phyloP scores from a whole-genome alignment of 2,113 vertebrate species.

The Apeltes quadracus region DNA sequence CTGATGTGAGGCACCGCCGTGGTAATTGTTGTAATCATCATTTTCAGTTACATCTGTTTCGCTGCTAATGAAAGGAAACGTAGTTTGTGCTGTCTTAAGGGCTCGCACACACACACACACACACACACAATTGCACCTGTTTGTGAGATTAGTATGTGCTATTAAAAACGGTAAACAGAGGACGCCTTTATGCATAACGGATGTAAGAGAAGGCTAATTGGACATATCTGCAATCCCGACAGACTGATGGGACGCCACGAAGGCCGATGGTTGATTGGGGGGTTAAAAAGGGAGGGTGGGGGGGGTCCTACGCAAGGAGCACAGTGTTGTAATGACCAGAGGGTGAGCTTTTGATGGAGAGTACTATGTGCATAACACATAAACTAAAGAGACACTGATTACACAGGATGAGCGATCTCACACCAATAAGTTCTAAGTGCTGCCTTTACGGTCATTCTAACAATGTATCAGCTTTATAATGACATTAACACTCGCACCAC shows the following conservation, averaged over 20 bases:
- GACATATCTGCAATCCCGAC: slow-evolving; percentile 24
- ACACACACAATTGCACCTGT: neutral
- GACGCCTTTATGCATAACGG: neutral
- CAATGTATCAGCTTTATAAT: neutral
- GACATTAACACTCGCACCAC: neutral
- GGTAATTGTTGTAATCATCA: slow-evolving; percentile 63
- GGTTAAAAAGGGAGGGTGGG: neutral
- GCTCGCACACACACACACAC: neutral
- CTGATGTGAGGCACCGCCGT: slow-evolving; percentile 33
- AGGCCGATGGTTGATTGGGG: slow-evolving; percentile 12
- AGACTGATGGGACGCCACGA: slow-evolving; percentile 11
- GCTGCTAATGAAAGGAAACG: slow-evolving; percentile 41
- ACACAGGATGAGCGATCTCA: slow-evolving; percentile 1
- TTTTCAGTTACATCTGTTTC: slow-evolving; percentile 65
- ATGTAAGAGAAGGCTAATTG: neutral
- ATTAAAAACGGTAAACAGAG: slow-evolving; percentile 2
- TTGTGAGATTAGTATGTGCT: slow-evolving; percentile 36
- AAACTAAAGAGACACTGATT: slow-evolving; percentile 4
- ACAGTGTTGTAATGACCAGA: slow-evolving; percentile 30
- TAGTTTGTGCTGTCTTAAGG: neutral
- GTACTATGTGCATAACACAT: slow-evolving; percentile 1
- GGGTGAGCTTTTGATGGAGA: slow-evolving; percentile 20
- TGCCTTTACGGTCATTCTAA: slow-evolving; percentile 9
- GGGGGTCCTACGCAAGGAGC: slow-evolving; percentile 11
- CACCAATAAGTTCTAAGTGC: neutral